A percentile compares a stretch with the other conserved stretches of the same genome.
Evolutionary conservation across 2,113 vertebrate genomes (phyloP).

Genomic region (Ictidomys tridecemlineatus): DNA sequence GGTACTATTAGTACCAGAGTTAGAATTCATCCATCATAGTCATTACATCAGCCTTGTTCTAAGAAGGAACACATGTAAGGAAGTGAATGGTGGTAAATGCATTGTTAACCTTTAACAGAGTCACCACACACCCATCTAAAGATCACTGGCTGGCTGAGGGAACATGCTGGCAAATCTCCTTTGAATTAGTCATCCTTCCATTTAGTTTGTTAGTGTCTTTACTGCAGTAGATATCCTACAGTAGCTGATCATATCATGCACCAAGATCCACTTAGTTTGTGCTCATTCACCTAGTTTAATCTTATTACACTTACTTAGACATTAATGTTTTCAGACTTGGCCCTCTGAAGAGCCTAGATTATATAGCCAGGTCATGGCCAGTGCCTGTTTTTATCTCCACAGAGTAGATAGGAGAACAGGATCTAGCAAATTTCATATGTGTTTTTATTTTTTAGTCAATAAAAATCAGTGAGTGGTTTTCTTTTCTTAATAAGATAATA

Average conservation of each 20-base stretch:
- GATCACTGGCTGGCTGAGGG: neutral
- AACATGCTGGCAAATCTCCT: neutral
- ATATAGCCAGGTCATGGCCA: neutral
- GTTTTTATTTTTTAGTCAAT: constrained; percentile 8
- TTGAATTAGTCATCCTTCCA: neutral
- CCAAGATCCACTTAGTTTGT: neutral
- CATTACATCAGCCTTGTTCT: neutral
- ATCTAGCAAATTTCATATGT: neutral
- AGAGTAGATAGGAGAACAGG: neutral
- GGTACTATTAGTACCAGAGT: neutral
- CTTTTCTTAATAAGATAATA: neutral
- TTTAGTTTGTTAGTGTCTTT: neutral
- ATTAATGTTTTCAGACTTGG: neutral
- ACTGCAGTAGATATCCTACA: neutral
- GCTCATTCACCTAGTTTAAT: neutral
- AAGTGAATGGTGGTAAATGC: neutral
- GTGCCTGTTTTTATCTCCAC: neutral
- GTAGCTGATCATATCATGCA: neutral
- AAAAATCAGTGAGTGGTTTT: neutral
- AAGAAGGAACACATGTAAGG: neutral
- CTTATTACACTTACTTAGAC: neutral
- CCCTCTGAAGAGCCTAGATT: neutral
- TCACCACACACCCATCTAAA: neutral
- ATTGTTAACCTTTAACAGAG: neutral
- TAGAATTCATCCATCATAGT: neutral